A percentile compares a stretch with the other conserved stretches of the same genome.
These are phyloP conservation scores for Apis cerana DNA, from an alignment of 1,140 invertebrate species.

Conservation along the genomic window DNA sequence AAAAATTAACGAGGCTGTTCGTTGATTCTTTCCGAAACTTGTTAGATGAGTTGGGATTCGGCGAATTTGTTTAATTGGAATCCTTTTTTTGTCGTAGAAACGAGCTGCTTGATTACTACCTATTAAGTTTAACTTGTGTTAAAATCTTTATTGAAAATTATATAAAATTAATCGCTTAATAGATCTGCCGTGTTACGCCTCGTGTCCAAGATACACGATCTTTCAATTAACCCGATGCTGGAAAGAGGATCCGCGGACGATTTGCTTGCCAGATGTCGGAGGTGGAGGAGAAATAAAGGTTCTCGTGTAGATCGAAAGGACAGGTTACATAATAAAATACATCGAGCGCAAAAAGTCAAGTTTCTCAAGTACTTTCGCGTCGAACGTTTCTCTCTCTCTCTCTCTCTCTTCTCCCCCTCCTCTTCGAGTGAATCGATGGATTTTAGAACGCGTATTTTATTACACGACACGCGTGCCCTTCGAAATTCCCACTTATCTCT, in stretches of 20 bases:
- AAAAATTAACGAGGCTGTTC: no score
- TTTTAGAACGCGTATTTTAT: not conserved
- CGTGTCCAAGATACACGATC: conserved; percentile 32
- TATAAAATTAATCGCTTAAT: not conserved
- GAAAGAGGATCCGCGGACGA: conserved; percentile 17
- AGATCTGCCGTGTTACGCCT: not conserved
- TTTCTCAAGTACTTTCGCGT: conserved; percentile 42
- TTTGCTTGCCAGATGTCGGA: conserved; percentile 45
- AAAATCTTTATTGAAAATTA: not conserved
- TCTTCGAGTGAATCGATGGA: not conserved
- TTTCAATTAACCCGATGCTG: conserved; percentile 35
- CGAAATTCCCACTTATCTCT: not conserved
- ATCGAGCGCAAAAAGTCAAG: conserved; percentile 37
- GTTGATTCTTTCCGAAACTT: no score
- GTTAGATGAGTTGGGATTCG: no score
- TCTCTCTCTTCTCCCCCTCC: not conserved
- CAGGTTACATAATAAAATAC: conserved; percentile 47
- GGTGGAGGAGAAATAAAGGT: conserved; percentile 23
- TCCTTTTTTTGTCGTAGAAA: no score
- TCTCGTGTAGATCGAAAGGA: conserved; percentile 35
- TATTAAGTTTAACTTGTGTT: no score
- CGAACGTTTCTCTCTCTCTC: not conserved
- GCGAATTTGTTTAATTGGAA: no score
- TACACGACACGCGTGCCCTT: not conserved
- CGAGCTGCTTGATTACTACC: no score